Conservation (phyloP, 2,888 invertebrate species). For the Augiades crinisus region DNA sequence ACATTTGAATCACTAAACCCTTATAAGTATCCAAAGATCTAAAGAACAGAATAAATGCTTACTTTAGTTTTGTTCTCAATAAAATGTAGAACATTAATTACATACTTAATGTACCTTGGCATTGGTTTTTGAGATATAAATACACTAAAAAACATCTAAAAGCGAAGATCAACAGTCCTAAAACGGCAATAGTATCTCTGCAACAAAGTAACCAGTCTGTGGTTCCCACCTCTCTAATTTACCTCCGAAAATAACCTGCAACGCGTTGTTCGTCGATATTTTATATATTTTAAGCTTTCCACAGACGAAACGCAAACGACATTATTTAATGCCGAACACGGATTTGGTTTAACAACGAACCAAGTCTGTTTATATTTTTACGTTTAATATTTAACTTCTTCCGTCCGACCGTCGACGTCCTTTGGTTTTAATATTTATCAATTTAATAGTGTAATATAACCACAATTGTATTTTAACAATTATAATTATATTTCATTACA, state of each 20-base stretch:
- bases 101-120: background rate
- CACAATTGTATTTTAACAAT: too few species aligned
- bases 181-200: background rate
- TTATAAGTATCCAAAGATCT: too few species aligned
- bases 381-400: too few species aligned
- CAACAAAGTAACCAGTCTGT: constrained; percentile 29
- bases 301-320: background rate
- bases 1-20: too few species aligned
- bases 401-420: too few species aligned
- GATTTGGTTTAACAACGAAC: background rate
- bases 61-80: too few species aligned
- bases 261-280: constrained; percentile 54
- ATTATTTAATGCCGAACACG: background rate
- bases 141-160: background rate
- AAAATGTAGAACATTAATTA: too few species aligned
- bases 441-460: too few species aligned
- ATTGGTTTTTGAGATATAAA: background rate
- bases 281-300: constrained; percentile 52
- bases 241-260: constrained; percentile 56
- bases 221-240: constrained; percentile 38
- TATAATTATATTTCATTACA: too few species aligned
- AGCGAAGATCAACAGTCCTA: background rate
- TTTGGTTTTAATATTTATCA: too few species aligned
- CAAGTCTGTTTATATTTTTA: too few species aligned
- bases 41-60: too few species aligned